phyloP scores from a whole-genome alignment of 2,113 vertebrate species.

The Perccottus glenii region DNA sequence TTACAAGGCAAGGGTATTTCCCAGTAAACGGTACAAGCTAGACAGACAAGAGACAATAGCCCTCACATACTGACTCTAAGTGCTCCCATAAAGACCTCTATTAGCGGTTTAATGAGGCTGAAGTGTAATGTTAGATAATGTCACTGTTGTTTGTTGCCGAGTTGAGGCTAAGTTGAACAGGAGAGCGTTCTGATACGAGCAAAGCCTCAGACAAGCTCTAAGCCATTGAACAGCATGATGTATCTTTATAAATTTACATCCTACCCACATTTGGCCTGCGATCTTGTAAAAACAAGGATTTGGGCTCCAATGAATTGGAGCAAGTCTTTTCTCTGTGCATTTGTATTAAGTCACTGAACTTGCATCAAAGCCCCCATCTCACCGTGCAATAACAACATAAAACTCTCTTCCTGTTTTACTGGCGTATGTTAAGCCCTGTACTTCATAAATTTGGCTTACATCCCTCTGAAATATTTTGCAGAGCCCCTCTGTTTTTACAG shows the following conservation, averaged over 20 bases:
- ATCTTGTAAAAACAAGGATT: not conserved
- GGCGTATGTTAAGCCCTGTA: constrained; percentile 45
- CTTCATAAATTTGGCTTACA: constrained; percentile 51
- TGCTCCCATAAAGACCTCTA: constrained; percentile 37
- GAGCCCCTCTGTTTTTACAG: constrained; percentile 51
- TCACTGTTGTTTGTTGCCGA: constrained; percentile 32
- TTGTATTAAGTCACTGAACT: constrained; percentile 43
- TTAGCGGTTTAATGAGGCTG: constrained; percentile 58
- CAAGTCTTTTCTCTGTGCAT: not conserved
- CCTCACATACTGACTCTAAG: constrained; percentile 22
- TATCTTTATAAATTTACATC: constrained; percentile 11
- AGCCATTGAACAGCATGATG: constrained; percentile 37
- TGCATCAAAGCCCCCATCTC: constrained; percentile 44
- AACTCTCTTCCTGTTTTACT: constrained; percentile 54
- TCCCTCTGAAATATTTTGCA: constrained; percentile 27
- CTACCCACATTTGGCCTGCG: not conserved
- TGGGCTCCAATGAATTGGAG: not conserved
- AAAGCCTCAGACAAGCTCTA: constrained; percentile 17
- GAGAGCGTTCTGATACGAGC: constrained; percentile 26
- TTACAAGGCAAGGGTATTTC: constrained; percentile 15
- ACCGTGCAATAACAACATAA: constrained; percentile 42
- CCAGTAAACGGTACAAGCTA: not conserved
- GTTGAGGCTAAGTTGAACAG: constrained; percentile 3
- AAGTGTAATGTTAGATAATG: constrained; percentile 36
- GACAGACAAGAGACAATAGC: constrained; percentile 24